A percentile compares a stretch with the other conserved stretches of the same genome.
These are phyloP conservation scores for Calidris pugnax DNA, from an alignment of 2,113 vertebrate genomes.

Conservation along the genomic window DNA sequence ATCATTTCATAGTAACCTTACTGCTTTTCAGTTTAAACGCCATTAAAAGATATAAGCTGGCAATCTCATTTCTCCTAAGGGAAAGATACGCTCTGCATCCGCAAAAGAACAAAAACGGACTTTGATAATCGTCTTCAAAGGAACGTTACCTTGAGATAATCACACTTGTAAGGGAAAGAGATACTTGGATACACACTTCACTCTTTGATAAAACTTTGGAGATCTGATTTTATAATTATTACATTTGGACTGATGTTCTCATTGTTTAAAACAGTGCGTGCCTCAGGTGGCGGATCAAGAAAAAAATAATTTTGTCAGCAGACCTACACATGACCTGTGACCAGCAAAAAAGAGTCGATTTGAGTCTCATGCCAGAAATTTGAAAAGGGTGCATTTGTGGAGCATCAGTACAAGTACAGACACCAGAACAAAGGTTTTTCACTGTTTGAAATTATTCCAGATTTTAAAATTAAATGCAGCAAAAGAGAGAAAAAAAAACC, in stretches of 20 bases:
- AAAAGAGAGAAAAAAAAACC: neutral
- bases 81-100: conserved; percentile 14
- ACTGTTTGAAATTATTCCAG: conserved; percentile 37
- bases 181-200: neutral
- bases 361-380: neutral
- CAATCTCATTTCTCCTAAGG: conserved; percentile 30
- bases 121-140: conserved; percentile 51
- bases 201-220: conserved; percentile 30
- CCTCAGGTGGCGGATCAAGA: neutral
- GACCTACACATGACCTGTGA: neutral
- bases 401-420: neutral
- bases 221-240: conserved; percentile 30
- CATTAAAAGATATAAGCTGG: conserved; percentile 31
- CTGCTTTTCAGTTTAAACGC: conserved; percentile 46
- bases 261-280: neutral
- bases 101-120: conserved; percentile 26
- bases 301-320: neutral
- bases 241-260: neutral
- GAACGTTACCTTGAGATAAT: conserved; percentile 33
- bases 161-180: conserved; percentile 11
- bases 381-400: conserved; percentile 1
- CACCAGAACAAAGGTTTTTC: conserved; percentile 14
- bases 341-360: neutral
- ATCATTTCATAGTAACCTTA: conserved; percentile 40
- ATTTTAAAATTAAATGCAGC: conserved; percentile 28